Evolutionary conservation across 2,113 vertebrate genomes (phyloP).

Genomic region (Ia io): DNA sequence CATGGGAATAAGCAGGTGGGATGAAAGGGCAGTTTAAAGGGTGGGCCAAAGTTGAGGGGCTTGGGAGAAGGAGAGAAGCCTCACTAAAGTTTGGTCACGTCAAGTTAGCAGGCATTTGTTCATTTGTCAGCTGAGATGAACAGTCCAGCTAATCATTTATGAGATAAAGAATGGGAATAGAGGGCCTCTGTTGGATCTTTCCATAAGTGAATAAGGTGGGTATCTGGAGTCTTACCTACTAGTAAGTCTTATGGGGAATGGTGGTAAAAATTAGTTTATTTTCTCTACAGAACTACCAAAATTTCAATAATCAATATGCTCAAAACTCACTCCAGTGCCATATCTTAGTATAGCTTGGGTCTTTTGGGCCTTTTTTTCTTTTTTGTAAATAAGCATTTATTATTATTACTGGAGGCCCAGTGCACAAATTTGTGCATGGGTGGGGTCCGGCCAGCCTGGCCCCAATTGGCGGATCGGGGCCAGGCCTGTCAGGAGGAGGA

Average conservation of each 20-base stretch:
- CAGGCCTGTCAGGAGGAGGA: no score
- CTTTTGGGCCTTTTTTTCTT: background rate
- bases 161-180: background rate
- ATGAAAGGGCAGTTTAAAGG: background rate
- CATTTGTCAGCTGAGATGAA: background rate
- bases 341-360: background rate
- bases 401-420: background rate
- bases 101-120: background rate
- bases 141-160: background rate
- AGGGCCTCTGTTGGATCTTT: background rate
- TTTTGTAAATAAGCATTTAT: background rate
- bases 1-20: background rate
- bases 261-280: background rate
- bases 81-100: background rate
- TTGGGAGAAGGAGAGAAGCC: background rate
- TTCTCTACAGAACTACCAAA: background rate
- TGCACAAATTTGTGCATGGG: no score
- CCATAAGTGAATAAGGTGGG: background rate
- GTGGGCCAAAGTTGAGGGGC: background rate
- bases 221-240: background rate
- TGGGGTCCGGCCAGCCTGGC: no score
- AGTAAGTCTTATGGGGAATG: background rate
- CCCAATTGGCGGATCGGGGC: no score
- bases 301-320: background rate
- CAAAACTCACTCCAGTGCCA: background rate